Conservation (phyloP, 2,797 vertebrate species). For the Phataginus tricuspis region DNA sequence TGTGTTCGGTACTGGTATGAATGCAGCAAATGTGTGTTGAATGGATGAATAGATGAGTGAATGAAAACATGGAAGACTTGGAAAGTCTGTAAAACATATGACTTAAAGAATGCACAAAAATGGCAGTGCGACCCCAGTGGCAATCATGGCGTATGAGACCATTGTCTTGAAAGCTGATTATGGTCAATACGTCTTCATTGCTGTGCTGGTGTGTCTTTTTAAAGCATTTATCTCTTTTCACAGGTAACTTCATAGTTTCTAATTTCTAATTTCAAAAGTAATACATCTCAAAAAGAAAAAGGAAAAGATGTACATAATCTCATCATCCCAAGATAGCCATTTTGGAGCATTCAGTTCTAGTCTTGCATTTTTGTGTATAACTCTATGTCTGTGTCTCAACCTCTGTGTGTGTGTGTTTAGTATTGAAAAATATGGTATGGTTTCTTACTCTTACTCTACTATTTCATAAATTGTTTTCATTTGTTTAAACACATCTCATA, state of each 20-base stretch:
- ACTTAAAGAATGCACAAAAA: neutral
- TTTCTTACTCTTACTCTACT: neutral
- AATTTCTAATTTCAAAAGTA: constrained; percentile 53
- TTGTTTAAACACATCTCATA: neutral
- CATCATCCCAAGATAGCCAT: neutral
- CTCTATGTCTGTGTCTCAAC: neutral
- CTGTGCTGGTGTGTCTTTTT: neutral
- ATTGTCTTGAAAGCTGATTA: neutral
- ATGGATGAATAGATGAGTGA: neutral
- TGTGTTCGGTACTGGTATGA: neutral
- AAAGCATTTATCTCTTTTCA: constrained; percentile 31
- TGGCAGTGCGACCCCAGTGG: neutral
- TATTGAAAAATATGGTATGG: neutral
- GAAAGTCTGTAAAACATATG: neutral
- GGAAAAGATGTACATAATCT: neutral
- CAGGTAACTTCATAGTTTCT: neutral
- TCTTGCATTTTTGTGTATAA: neutral
- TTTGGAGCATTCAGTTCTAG: constrained; percentile 13
- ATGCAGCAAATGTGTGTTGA: constrained; percentile 21
- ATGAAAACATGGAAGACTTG: neutral
- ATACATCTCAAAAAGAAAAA: neutral
- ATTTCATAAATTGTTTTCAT: neutral
- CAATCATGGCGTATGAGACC: neutral
- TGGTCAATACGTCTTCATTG: neutral
- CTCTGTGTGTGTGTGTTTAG: neutral